Evolutionary conservation across 2,113 vertebrate species (phyloP).

Genomic region (Macquaria australasica): DNA sequence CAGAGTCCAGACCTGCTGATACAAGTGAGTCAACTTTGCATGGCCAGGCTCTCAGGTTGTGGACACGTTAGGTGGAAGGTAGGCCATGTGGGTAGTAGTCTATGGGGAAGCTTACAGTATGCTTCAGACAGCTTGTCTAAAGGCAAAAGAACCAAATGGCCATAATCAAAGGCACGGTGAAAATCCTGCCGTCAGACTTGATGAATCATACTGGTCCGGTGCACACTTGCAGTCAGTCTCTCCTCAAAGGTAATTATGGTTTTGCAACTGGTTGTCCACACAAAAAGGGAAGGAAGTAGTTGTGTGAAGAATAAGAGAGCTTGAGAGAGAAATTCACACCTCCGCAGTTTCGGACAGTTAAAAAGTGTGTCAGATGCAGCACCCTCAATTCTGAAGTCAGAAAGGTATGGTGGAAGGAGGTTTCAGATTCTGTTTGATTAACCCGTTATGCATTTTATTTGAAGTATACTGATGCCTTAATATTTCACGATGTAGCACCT

Average conservation of each 20-base stretch:
- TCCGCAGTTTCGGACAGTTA: not conserved
- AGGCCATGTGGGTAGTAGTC: too few relatives aligned
- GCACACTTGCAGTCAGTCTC: too few relatives aligned
- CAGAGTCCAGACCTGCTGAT: not conserved
- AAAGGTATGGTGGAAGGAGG: not conserved
- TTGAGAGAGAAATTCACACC: too few relatives aligned
- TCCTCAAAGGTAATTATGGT: too few relatives aligned
- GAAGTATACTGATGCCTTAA: not conserved
- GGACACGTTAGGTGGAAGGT: not conserved
- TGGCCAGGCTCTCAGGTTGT: not conserved
- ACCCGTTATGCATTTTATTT: not conserved
- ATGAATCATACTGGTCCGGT: too few relatives aligned
- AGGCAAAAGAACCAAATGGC: too few relatives aligned
- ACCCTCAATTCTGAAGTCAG: not conserved
- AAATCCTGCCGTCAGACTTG: too few relatives aligned
- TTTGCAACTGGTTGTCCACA: too few relatives aligned
- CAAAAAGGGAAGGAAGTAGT: too few relatives aligned
- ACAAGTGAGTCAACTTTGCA: not conserved
- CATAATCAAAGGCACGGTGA: too few relatives aligned
- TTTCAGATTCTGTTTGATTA: not conserved
- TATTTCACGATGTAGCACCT: not conserved
- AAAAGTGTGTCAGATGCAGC: not conserved
- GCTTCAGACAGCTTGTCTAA: too few relatives aligned
- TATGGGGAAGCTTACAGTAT: not conserved
- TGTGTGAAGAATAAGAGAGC: too few relatives aligned